Conservation (phyloP, 2,113 vertebrate genomes). For the Lampris megalopsis region DNA sequence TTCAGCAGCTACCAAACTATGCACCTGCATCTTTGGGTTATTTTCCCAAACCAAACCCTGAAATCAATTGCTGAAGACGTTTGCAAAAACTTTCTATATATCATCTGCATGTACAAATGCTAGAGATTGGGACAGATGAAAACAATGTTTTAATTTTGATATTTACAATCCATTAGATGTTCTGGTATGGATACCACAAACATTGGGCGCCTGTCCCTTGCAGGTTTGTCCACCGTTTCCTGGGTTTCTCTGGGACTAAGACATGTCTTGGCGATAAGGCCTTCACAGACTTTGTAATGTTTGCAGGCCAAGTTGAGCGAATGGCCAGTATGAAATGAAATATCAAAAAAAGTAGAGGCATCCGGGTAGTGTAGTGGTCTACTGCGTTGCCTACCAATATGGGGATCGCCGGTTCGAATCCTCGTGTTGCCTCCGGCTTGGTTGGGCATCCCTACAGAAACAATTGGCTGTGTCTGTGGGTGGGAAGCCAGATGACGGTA, state of each 20-base stretch:
- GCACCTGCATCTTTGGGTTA: too few species aligned
- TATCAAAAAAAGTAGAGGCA: neutral
- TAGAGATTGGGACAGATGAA: neutral
- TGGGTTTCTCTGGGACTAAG: constrained; percentile 8
- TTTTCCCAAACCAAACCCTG: too few species aligned
- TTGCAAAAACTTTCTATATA: neutral
- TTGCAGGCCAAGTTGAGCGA: neutral
- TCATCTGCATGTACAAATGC: constrained; percentile 2
- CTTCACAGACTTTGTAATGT: neutral
- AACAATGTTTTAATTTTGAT: neutral
- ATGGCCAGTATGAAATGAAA: neutral
- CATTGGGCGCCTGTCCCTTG: neutral
- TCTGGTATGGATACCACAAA: neutral
- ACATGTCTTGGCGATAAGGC: constrained; percentile 40
- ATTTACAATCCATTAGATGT: neutral
- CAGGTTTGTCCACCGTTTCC: neutral
- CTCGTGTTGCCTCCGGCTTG: too few species aligned
- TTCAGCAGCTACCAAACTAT: too few species aligned
- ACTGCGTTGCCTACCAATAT: too few species aligned
- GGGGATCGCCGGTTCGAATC: too few species aligned
- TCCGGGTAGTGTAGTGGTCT: too few species aligned
- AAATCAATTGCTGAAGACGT: too few species aligned
- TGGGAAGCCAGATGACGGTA: too few species aligned
- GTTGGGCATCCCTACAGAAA: too few species aligned
- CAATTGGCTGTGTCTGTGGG: too few species aligned